phyloP scores from a whole-genome alignment of 2,888 invertebrate species.

The Volucella inflata region DNA sequence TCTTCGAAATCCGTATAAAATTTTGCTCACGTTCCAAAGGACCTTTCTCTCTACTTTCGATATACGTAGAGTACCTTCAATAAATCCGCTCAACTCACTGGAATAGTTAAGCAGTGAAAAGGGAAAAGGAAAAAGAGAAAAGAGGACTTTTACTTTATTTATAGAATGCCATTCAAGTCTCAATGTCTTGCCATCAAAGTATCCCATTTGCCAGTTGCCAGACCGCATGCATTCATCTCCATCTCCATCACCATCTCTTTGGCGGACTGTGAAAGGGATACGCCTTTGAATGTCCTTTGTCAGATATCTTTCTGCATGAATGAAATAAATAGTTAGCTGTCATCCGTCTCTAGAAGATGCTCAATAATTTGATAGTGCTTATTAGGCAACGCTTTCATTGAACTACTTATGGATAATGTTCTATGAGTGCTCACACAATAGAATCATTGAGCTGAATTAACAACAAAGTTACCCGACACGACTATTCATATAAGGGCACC shows the following conservation, averaged over 20 bases:
- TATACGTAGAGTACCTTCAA: not conserved
- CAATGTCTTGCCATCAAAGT: conserved; percentile 17
- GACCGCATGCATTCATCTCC: too few species aligned
- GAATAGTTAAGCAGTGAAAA: conserved; percentile 5
- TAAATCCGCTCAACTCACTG: conserved; percentile 19
- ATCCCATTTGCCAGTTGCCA: not conserved
- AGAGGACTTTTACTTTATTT: conserved; percentile 13
- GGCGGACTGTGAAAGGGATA: not conserved
- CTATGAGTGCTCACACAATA: not conserved
- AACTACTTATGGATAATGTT: conserved; percentile 53
- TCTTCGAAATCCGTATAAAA: conserved; percentile 2
- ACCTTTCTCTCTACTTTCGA: not conserved
- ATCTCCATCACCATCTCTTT: not conserved
- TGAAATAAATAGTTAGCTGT: not conserved
- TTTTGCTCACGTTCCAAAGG: conserved; percentile 24
- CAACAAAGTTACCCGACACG: conserved; percentile 5
- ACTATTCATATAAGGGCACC: not conserved
- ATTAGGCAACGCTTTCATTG: conserved; percentile 51
- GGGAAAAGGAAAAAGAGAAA: not conserved
- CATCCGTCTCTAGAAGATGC: not conserved
- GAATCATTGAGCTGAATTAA: conserved; percentile 45
- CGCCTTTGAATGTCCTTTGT: conserved; percentile 10
- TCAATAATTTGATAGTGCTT: conserved; percentile 60
- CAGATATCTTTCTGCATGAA: conserved; percentile 44
- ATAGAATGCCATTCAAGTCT: conserved; percentile 25